A percentile compares a stretch with the other conserved stretches of the same genome.
These are phyloP conservation scores for Nerophis ophidion DNA, from an alignment of 2,113 vertebrate species.

Conservation along the genomic window DNA sequence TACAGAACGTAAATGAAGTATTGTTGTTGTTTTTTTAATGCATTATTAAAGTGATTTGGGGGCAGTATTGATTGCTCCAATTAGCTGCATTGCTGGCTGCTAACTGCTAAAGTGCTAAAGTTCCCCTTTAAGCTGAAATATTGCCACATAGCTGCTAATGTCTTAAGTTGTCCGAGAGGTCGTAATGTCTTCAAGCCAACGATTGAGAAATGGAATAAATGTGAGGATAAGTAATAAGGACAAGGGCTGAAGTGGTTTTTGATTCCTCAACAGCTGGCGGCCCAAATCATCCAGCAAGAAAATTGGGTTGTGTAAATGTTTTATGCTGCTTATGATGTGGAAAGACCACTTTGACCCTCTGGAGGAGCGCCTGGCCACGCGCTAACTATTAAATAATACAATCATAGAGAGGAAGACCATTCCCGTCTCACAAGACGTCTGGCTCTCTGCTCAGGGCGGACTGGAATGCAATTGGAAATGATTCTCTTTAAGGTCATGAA, in stretches of 20 bases:
- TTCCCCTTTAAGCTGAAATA: too few relatives aligned
- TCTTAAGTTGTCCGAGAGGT: too few relatives aligned
- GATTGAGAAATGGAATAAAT: not conserved
- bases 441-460: not conserved
- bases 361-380: not conserved
- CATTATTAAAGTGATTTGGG: too few relatives aligned
- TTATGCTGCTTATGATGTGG: not conserved
- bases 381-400: constrained; percentile 1
- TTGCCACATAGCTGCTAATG: too few relatives aligned
- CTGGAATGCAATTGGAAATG: not conserved
- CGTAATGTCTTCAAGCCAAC: too few relatives aligned
- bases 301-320: not conserved
- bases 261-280: not conserved
- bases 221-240: not conserved
- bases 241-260: not conserved
- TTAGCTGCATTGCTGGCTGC: too few relatives aligned
- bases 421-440: not conserved
- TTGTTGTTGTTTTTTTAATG: too few relatives aligned
- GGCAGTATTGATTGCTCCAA: too few relatives aligned
- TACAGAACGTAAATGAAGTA: too few relatives aligned
- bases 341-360: not conserved
- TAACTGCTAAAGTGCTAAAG: too few relatives aligned
- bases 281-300: not conserved
- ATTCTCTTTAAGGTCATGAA: not conserved
- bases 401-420: not conserved